Evolutionary conservation across 2,797 vertebrate species (phyloP).

Genomic region (Channallabes apus): DNA sequence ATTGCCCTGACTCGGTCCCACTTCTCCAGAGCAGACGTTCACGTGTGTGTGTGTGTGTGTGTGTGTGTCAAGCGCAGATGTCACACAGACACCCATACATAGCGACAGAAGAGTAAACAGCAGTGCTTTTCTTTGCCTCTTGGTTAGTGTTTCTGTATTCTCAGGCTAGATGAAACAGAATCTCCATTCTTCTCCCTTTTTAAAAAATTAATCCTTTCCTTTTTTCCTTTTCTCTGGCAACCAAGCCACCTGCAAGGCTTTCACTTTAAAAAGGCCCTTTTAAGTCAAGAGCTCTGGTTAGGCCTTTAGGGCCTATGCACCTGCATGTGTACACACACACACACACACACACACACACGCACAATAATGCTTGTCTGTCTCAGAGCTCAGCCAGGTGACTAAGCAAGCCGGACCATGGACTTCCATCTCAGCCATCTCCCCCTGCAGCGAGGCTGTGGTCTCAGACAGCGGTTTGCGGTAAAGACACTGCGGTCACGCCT

Average conservation of each 20-base stretch:
- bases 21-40: slow-evolving; percentile 12
- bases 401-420: slow-evolving; percentile 4
- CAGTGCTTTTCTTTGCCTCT: slow-evolving; percentile 18
- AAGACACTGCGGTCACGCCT: slow-evolving; percentile 35
- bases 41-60: neutral
- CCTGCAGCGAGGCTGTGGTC: slow-evolving; percentile 5
- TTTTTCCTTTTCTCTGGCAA: slow-evolving; percentile 14
- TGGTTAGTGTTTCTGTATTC: slow-evolving; percentile 22
- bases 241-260: slow-evolving; percentile 33
- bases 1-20: slow-evolving; percentile 2
- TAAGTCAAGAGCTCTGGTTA: slow-evolving; percentile 26
- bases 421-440: neutral
- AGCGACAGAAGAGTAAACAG: slow-evolving; percentile 25
- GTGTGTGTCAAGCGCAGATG: slow-evolving; percentile 23
- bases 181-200: slow-evolving; percentile 14
- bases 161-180: slow-evolving; percentile 25
- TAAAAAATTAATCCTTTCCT: slow-evolving; percentile 20
- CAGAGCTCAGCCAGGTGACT: slow-evolving; percentile 1
- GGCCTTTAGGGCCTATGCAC: slow-evolving; percentile 38
- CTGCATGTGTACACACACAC: slow-evolving; percentile 15
- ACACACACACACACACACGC: slow-evolving; percentile 20
- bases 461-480: slow-evolving; percentile 29
- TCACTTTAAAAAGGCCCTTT: slow-evolving; percentile 35
- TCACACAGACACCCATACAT: neutral
- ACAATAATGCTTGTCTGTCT: slow-evolving; percentile 9